A percentile compares a stretch with the other conserved stretches of the same genome.
phyloP scores from a whole-genome alignment of 2,888 invertebrate genomes.

The Chrysomela aeneicollis region DNA sequence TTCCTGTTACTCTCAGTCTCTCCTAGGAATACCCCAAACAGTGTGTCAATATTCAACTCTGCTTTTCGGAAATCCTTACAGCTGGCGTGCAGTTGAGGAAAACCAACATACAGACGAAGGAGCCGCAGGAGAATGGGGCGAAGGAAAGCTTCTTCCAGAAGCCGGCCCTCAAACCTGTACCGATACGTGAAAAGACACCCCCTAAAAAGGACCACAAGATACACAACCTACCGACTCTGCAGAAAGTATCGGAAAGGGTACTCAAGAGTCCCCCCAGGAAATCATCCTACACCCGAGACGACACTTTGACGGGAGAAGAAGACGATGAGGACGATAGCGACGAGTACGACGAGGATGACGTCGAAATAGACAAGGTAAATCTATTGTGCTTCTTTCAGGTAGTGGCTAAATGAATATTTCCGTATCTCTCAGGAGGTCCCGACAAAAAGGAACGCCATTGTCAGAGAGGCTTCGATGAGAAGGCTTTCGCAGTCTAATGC shows the following conservation, averaged over 20 bases:
- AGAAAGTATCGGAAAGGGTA: conserved; percentile 56
- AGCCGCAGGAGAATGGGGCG: conserved; percentile 56
- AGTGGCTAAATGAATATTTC: no score
- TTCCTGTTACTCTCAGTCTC: no score
- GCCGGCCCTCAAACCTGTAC: conserved; percentile 57
- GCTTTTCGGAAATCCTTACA: conserved; percentile 32
- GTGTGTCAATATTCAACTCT: background rate
- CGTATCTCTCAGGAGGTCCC: conserved; percentile 52
- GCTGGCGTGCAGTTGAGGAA: conserved; percentile 52
- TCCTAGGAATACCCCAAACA: background rate
- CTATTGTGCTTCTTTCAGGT: background rate
- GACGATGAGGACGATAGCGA: conserved; percentile 32
- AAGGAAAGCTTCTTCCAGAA: conserved; percentile 56
- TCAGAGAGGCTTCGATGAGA: conserved; percentile 56
- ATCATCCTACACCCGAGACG: conserved; percentile 41
- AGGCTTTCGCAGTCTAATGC: conserved; percentile 46
- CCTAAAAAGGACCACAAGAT: conserved; percentile 57
- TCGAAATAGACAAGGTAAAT: conserved; percentile 52
- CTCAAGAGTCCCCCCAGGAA: conserved; percentile 49
- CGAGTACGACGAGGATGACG: conserved; percentile 29
- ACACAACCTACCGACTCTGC: conserved; percentile 50
- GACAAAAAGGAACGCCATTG: conserved; percentile 54
- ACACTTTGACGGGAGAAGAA: conserved; percentile 34
- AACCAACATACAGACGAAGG: conserved; percentile 49
- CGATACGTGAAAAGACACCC: conserved; percentile 53